Evolutionary conservation across 2,797 vertebrate species (phyloP).

Genomic region (Prunella strophiata): DNA sequence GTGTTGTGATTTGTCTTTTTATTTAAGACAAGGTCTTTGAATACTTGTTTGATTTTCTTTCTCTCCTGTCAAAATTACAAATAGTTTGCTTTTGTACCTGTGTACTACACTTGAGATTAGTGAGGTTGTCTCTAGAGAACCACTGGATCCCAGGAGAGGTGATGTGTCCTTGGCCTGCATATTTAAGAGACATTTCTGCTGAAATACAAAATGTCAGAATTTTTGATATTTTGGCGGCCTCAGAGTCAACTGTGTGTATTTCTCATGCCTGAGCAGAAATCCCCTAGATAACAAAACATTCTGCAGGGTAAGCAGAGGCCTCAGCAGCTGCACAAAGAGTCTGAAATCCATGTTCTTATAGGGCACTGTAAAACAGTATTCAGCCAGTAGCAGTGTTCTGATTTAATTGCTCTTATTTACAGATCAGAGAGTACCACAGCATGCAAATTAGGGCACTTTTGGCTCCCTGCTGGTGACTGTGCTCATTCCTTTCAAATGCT

Average conservation of each 20-base stretch:
- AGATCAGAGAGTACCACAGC: neutral
- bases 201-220: neutral
- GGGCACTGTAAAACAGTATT: neutral
- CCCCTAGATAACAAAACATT: neutral
- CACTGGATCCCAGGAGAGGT: neutral
- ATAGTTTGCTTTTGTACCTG: neutral
- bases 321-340: neutral
- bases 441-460: neutral
- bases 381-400: neutral
- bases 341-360: neutral
- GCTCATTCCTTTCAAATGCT: neutral
- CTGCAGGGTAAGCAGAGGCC: neutral
- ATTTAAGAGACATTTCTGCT: neutral
- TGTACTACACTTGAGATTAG: neutral
- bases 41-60: neutral
- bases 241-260: neutral
- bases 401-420: slow-evolving; percentile 19
- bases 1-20: neutral
- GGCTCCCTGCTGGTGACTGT: neutral
- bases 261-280: neutral
- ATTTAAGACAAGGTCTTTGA: neutral
- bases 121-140: neutral
- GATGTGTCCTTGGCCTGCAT: neutral
- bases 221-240: neutral
- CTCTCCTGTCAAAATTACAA: neutral